Evolutionary conservation across 37 sponge, comb jelly and placozoan genomes (phyloP).

Genomic region (Cladorhizidae sp.): DNA sequence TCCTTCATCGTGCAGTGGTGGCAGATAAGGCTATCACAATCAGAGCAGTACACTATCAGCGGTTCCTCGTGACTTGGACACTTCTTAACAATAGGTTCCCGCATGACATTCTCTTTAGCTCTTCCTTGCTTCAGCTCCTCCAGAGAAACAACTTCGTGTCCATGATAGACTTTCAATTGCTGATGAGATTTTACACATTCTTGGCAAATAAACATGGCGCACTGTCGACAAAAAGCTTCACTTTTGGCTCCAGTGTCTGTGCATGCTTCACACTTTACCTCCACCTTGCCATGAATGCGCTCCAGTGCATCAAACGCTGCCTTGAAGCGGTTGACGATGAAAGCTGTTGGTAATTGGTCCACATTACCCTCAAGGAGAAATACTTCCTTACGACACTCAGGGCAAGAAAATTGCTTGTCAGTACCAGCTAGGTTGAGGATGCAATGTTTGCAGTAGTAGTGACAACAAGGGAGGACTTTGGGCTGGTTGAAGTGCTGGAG

Average conservation of each 20-base stretch:
- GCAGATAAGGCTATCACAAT: constrained; percentile 42
- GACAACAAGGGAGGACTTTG: constrained; percentile 42
- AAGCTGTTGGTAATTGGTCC: constrained; percentile 5
- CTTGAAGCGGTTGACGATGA: neutral
- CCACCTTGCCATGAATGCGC: neutral
- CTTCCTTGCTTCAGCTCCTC: constrained; percentile 20
- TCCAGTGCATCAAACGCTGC: neutral
- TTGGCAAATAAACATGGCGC: constrained; percentile 34
- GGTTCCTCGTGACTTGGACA: constrained; percentile 26
- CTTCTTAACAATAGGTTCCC: neutral
- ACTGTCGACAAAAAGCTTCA: constrained; percentile 50
- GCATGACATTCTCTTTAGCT: constrained; percentile 2
- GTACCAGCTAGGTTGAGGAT: constrained; percentile 17
- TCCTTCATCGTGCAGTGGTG: constrained; percentile 30
- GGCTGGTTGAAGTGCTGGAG: constrained; percentile 29
- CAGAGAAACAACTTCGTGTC: constrained; percentile 16
- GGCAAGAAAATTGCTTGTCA: constrained; percentile 34
- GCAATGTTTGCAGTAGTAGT: constrained; percentile 55
- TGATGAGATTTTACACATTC: constrained; percentile 26
- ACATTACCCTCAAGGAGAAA: constrained; percentile 3
- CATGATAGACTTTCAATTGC: constrained; percentile 14
- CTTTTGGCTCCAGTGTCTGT: constrained; percentile 1
- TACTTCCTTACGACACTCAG: constrained; percentile 29
- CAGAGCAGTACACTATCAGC: constrained; percentile 40
- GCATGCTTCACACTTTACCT: neutral